Evolutionary conservation across 2,888 invertebrate species (phyloP), one percentile per base, ranked within the genome.

Genomic region (Leptinotarsa tumamoca): DNA sequence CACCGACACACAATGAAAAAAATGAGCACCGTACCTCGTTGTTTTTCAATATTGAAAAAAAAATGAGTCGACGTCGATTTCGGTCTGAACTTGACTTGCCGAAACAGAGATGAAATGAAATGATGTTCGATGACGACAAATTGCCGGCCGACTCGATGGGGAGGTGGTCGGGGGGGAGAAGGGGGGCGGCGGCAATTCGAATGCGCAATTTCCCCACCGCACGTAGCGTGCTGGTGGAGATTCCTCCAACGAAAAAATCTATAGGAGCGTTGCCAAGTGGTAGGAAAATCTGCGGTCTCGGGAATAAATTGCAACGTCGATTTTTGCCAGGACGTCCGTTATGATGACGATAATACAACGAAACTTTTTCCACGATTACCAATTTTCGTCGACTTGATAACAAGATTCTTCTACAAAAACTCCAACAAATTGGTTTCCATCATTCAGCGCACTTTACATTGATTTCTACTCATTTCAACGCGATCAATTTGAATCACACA

Each of bases 131-230:
- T 82, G 83, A 82, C 83, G 81, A 80, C 80, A 82, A 83, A 83
- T 83, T 80, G 79, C 77, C 74, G 78, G 72, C 73, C 56, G 52
- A 10, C 69, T 58, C 63, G 54, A 58, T 49, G 71, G 74, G 68
- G 75, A 66, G 73, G 69, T 66, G 50, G 69, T 23, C 61, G 71
- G 69, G 74, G 52, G 71, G 81, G 79, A 82, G 81, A 76, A 77
- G 77, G 79, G 78, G 73, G 78, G 80, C 79, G 82, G 78, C 82
- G 78, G 80, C 75, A 84, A 83, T 85, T 83, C 84, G 86, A 87
- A 87, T 87, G 87, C 88, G 87, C 87, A 87, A 87, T 87, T 87
- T 86, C 86, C 87, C 87, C 87, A 82, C 83, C 86, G 84, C 85
- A 17, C 33, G 68, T 71, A 23, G 54, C 63, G 58, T 72, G 70